A percentile compares a stretch with the other conserved stretches of the same genome.
phyloP scores from a whole-genome alignment of 1,140 invertebrate genomes.

The Ladona fulva region DNA sequence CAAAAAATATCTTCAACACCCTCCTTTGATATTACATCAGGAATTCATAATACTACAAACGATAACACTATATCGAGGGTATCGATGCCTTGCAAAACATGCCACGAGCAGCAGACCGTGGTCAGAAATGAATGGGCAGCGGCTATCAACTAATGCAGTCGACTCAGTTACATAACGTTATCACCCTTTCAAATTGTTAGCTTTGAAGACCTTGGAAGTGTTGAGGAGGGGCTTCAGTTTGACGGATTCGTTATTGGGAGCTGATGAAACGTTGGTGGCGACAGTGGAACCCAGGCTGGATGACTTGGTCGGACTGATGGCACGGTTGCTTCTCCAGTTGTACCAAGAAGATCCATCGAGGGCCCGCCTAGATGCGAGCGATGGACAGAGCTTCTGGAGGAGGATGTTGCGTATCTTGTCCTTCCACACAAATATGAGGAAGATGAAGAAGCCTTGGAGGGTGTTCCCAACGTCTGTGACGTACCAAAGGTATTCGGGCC shows the following conservation, averaged over 20 bases:
- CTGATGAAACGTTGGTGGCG: background rate
- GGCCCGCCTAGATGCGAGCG: background rate
- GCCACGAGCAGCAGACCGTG: too few species aligned
- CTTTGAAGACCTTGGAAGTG: too few species aligned
- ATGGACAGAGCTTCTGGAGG: background rate
- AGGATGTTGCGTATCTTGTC: constrained; percentile 49
- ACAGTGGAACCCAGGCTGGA: background rate
- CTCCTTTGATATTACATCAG: too few species aligned
- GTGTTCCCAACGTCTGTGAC: constrained; percentile 50
- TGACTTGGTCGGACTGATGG: background rate
- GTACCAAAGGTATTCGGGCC: constrained; percentile 48
- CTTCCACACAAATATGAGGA: constrained; percentile 62
- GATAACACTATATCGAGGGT: too few species aligned
- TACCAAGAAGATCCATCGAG: background rate
- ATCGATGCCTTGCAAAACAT: too few species aligned
- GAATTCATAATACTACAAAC: too few species aligned
- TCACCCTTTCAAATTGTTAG: too few species aligned
- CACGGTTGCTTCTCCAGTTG: background rate
- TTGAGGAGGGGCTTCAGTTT: background rate
- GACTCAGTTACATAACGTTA: too few species aligned
- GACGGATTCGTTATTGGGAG: background rate
- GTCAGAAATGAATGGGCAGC: too few species aligned
- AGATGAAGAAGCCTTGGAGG: constrained; percentile 50
- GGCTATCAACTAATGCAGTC: too few species aligned
- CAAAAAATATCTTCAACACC: too few species aligned